Evolutionary conservation across 2,113 vertebrate species (phyloP).

Genomic region (Pampusana beccarii): DNA sequence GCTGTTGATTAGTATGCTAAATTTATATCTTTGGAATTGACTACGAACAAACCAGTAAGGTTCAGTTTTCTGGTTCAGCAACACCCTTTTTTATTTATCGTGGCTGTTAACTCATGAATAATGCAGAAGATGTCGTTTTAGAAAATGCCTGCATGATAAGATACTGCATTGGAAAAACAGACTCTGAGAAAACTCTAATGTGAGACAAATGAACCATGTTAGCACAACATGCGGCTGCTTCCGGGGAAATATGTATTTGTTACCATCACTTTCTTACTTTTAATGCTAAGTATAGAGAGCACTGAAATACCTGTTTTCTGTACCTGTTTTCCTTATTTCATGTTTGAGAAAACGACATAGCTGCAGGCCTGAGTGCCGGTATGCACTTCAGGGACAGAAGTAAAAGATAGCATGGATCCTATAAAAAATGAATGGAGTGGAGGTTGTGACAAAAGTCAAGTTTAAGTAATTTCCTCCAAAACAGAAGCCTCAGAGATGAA

Average conservation of each 20-base stretch:
- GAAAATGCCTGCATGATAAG: neutral
- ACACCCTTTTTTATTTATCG: neutral
- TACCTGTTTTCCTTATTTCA: neutral
- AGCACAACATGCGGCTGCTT: neutral
- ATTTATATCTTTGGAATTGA: neutral
- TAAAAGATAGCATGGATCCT: neutral
- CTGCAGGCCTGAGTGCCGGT: neutral
- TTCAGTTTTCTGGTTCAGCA: slow-evolving; percentile 29
- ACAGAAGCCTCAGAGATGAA: neutral
- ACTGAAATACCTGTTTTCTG: neutral
- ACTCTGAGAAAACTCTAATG: neutral
- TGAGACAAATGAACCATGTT: neutral
- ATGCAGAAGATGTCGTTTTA: neutral
- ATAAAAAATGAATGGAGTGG: neutral
- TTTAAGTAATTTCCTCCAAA: neutral
- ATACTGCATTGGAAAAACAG: neutral
- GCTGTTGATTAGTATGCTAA: neutral
- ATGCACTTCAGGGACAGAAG: neutral
- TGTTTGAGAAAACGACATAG: neutral
- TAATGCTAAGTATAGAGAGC: neutral
- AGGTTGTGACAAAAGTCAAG: neutral
- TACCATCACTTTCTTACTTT: neutral
- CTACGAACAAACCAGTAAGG: neutral
- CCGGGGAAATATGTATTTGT: neutral
- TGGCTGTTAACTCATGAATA: neutral